Evolutionary conservation across 2,113 vertebrate species (phyloP), one percentile per base, ranked within the genome.

Genomic region (Polyodon spathula): DNA sequence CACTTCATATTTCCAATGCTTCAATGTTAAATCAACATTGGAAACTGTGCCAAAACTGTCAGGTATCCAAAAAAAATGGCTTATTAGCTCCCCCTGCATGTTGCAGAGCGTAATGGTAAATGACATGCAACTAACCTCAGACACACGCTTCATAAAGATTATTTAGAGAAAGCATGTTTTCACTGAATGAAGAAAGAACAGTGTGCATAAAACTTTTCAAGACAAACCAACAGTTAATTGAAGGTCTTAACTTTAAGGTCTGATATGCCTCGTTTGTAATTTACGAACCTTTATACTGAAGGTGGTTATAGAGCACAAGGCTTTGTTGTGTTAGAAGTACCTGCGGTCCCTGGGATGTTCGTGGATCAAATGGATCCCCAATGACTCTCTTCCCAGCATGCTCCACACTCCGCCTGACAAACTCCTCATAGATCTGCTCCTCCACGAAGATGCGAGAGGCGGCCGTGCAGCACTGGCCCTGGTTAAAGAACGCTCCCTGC

Each of bases 381-480:
- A 88, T 72, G 0, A 90, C 74, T 37, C 94, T 76, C 50, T 78
- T 89, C 77, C 88, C 88, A 58, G 88, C 90, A 0, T 84, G 84
- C 61, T 93, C 94, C 68, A 93, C 77, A 0, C 93, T 98, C 70
- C 85, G 83, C 57, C 66, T 75, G 67, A 97, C 89, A 5, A 97
- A 98, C 79, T 97, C 93, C 0, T 88, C 73, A 14, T 97, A 90
- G 16, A 97, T 72, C 50, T 77, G 77, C 65, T 96, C 94, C 63
- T 98, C 88, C 74, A 98, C 94, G 8, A 93, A 97, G 42, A 97
- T 81, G 0, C 94, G 82, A 0, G 95, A 92, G 14, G 92, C 93
- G 0, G 94, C 94, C 0, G 93, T 97, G 79, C 95, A 98, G 78
- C 92, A 95, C 74, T 97, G 95, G 61, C 95, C 95, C 79, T 97